phyloP scores from a whole-genome alignment of 2,797 vertebrate genomes.

The Otolemur crassicaudatus region DNA sequence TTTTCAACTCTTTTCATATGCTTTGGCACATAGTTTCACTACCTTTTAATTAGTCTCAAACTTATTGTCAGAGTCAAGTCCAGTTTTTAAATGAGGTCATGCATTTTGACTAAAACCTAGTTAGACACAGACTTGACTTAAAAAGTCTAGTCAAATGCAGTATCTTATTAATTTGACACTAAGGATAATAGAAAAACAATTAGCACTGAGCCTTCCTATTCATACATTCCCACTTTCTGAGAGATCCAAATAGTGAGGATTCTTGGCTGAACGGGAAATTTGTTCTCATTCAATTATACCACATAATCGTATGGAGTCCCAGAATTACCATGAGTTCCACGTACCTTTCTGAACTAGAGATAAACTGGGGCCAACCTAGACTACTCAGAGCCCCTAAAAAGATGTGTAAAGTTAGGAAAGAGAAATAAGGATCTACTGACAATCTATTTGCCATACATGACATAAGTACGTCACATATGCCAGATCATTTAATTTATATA shows the following conservation, averaged over 20 bases:
- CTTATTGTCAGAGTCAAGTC: conserved; percentile 51
- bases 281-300: conserved; percentile 39
- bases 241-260: conserved; percentile 29
- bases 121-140: background rate
- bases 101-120: conserved; percentile 36
- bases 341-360: conserved; percentile 59
- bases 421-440: conserved; percentile 50
- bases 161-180: conserved; percentile 37
- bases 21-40: background rate
- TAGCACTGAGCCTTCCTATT: background rate
- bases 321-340: background rate
- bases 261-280: conserved; percentile 28
- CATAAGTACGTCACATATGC: background rate
- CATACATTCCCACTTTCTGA: background rate
- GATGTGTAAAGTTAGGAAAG: background rate
- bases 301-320: background rate
- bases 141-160: conserved; percentile 17
- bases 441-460: background rate
- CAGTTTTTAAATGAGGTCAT: conserved; percentile 58
- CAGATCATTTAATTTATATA: conserved; percentile 16
- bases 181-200: conserved; percentile 12
- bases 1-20: conserved; percentile 41
- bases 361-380: conserved; percentile 31
- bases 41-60: conserved; percentile 54
- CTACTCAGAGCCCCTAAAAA: conserved; percentile 1